Conservation (phyloP, 2,888 invertebrate species). For the Ophioninae sp. region DNA sequence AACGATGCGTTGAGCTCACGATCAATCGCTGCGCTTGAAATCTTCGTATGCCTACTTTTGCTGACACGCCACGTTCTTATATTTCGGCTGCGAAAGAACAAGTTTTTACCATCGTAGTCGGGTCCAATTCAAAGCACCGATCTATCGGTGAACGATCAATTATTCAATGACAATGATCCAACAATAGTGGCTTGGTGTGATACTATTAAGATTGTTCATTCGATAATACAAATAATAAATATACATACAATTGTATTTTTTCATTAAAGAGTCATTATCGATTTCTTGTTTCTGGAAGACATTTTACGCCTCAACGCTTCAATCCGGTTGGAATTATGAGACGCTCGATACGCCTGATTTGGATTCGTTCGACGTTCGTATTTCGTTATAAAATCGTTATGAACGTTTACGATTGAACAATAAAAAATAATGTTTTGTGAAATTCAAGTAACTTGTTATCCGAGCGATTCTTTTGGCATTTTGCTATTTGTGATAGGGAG, state of each 20-base stretch:
- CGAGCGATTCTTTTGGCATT: background rate
- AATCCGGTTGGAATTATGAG: background rate
- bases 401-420: background rate
- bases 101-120: background rate
- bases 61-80: background rate
- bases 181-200: constrained; percentile 22
- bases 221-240: constrained; percentile 25
- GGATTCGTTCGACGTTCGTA: background rate
- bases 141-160: constrained; percentile 13
- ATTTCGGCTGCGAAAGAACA: background rate
- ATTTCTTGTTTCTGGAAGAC: constrained; percentile 8
- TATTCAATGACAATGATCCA: constrained; percentile 8
- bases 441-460: background rate
- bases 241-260: constrained; percentile 32
- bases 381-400: background rate
- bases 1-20: background rate
- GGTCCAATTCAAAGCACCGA: background rate
- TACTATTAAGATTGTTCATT: constrained; percentile 49
- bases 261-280: constrained; percentile 18
- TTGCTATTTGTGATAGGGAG: background rate
- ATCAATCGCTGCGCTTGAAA: background rate
- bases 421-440: background rate
- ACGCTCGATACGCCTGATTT: background rate
- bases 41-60: background rate
- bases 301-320: background rate